phyloP scores from a whole-genome alignment of 2,113 vertebrate genomes.

The Microcebus lehilahytsara region DNA sequence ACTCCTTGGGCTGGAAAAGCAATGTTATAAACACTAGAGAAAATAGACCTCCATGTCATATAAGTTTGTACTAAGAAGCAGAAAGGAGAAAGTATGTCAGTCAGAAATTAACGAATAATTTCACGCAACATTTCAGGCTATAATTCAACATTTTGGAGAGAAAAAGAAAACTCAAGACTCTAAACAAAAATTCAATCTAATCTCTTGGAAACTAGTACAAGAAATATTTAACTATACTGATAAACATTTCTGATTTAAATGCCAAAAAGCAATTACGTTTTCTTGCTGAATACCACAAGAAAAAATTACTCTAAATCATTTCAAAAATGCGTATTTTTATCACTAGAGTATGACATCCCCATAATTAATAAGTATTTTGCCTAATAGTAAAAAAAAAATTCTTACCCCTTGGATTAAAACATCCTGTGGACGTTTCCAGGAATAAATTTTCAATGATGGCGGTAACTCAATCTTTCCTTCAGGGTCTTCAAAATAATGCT shows the following conservation, averaged over 20 bases:
- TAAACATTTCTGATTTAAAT: conserved; percentile 7
- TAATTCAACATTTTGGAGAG: background rate
- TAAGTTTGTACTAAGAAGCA: background rate
- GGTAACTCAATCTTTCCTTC: conserved; percentile 92
- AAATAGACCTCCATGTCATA: background rate
- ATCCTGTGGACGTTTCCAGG: conserved; percentile 93
- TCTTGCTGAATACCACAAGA: background rate
- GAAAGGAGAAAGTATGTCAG: background rate
- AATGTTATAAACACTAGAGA: background rate
- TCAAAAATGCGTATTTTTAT: background rate
- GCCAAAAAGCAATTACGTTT: background rate
- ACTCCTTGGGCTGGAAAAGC: background rate
- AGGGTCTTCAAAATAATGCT: conserved; percentile 93
- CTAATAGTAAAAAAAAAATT: conserved; percentile 55
- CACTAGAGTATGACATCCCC: background rate
- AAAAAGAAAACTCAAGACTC: background rate
- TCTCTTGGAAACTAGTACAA: background rate
- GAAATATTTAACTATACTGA: background rate
- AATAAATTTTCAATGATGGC: conserved; percentile 87
- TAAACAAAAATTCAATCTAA: conserved; percentile 25
- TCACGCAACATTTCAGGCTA: background rate
- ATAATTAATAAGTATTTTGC: background rate
- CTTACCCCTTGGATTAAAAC: conserved; percentile 87
- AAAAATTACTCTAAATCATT: background rate
- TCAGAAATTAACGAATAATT: background rate